Base-by-base conservation (phyloP, 2,888 invertebrate genomes). In the Polylopha cassiicola region DNA sequence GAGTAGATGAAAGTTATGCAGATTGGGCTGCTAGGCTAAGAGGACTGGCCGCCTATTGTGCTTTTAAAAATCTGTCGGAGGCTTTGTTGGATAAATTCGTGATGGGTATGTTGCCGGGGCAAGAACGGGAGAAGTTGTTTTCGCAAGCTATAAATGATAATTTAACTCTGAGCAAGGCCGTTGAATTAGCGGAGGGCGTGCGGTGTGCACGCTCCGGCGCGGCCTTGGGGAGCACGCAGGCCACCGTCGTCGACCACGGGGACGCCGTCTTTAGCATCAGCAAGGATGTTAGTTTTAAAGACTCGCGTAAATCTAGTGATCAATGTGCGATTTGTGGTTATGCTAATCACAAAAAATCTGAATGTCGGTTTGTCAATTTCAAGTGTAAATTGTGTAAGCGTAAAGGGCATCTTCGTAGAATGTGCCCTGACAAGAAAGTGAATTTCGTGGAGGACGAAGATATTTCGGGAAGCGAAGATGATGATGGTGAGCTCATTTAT, bases 11-110 rank as follows among this genome's bases (percentile, higher is more conserved):
- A 21, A 16, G 20, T 3, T 18, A 27, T 3, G 27, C 31, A 4
- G 31, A 42, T 13, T 42, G 31, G 31, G 36, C 37, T 9, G 37
- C 28, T 10, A 18, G 37, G 6, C 22, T 42, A n/a, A 22, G 42
- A 26, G 42, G 42, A 4, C 17, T 42, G 14, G 5, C 27, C n/a
- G 27, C 27, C 4, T 5, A 16, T 16, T 27, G 27, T 14, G 7
- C 4, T 3, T 27, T 27, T 9, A 27, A 7, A 2, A n/a, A 16
- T 4, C 15, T 27, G 8, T 15, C 7, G 8, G 27, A 27, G 9
- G 27, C 27, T 7, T 16, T 26, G 2, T 15, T 13, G 4, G 26
- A 26, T 8, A 7, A 15, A 8, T 22, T 22, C 4, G 22, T 22
- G 4, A 23, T 23, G 23, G 23, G 23, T 4, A 10, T 23, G 23